A percentile compares a stretch with the other conserved stretches of the same genome.
Conservation (phyloP, 2,888 invertebrate genomes). For the Drosophila mayaguana region DNA sequence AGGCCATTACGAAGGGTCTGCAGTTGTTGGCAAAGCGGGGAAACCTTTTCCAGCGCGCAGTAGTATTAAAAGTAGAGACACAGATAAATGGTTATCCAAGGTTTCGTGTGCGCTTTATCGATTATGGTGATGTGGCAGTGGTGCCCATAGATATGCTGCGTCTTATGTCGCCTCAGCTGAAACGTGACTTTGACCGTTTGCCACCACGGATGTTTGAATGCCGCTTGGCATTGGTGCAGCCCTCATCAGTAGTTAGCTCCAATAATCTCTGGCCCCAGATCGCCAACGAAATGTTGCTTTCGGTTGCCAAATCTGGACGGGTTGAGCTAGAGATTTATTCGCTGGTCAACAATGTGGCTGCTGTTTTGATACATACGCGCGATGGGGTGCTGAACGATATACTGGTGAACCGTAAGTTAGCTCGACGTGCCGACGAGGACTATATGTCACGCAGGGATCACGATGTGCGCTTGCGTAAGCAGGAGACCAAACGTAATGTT, state of each 20-base stretch:
- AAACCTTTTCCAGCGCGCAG: conserved; percentile 87
- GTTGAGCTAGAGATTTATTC: conserved; percentile 87
- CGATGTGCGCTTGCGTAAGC: conserved; percentile 86
- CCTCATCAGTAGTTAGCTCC: conserved; percentile 87
- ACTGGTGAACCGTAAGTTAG: conserved; percentile 88
- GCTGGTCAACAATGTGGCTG: conserved; percentile 90
- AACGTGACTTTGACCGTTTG: conserved; percentile 61
- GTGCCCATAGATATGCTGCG: conserved; percentile 86
- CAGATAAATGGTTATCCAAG: conserved; percentile 59
- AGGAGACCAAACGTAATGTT: conserved; percentile 60
- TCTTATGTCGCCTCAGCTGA: conserved; percentile 75
- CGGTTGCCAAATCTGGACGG: conserved; percentile 79
- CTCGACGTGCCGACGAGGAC: conserved; percentile 90
- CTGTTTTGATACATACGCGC: conserved; percentile 87
- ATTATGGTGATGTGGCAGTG: conserved; percentile 89
- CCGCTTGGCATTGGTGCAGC: conserved; percentile 89
- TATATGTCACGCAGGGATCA: conserved; percentile 91
- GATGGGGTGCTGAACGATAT: conserved; percentile 87
- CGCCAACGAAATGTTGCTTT: conserved; percentile 86
- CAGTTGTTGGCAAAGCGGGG: conserved; percentile 87
- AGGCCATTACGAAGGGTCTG: conserved; percentile 85
- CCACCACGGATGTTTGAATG: conserved; percentile 91
- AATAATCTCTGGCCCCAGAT: conserved; percentile 88
- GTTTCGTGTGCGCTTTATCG: conserved; percentile 90
- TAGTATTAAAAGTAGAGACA: conserved; percentile 85